Evolutionary conservation across 2,888 invertebrate genomes (phyloP).

Genomic region (Thera britannica): DNA sequence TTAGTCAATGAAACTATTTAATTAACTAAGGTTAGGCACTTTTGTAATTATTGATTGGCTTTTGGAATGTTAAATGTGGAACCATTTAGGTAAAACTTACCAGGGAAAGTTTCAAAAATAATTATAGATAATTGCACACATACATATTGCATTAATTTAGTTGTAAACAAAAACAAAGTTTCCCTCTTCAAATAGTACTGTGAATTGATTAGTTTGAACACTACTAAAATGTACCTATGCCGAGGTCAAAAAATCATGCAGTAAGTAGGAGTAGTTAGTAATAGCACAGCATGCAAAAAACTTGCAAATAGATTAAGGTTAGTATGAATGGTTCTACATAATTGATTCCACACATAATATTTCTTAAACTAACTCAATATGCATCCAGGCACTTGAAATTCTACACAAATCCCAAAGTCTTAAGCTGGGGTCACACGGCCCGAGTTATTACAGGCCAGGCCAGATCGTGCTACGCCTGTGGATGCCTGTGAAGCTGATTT

Average conservation of each 20-base stretch:
- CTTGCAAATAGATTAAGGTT: conserved; percentile 5
- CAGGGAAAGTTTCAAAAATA: too few species aligned
- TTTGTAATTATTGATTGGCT: conserved; percentile 6
- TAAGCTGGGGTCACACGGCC: too few species aligned
- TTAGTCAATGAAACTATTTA: not conserved
- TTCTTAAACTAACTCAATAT: conserved; percentile 16
- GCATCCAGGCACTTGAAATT: conserved; percentile 18
- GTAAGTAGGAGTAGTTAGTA: conserved; percentile 11
- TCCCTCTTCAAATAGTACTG: not conserved
- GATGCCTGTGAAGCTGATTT: too few species aligned
- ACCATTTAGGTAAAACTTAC: conserved; percentile 1
- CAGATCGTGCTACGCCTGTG: too few species aligned
- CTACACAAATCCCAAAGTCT: conserved; percentile 3
- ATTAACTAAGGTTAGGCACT: conserved; percentile 13
- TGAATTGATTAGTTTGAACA: not conserved
- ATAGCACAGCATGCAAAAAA: conserved; percentile 16
- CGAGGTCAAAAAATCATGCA: not conserved
- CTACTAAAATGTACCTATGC: too few species aligned
- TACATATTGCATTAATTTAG: too few species aligned
- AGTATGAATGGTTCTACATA: conserved; percentile 14
- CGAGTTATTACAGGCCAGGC: too few species aligned
- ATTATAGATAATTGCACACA: too few species aligned
- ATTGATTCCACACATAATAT: conserved; percentile 29
- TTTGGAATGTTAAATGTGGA: conserved; percentile 12
- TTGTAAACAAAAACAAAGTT: not conserved